A percentile compares a stretch with the other conserved stretches of the same genome.
phyloP scores from a whole-genome alignment of 2,888 invertebrate genomes.

The Phortica magna region DNA sequence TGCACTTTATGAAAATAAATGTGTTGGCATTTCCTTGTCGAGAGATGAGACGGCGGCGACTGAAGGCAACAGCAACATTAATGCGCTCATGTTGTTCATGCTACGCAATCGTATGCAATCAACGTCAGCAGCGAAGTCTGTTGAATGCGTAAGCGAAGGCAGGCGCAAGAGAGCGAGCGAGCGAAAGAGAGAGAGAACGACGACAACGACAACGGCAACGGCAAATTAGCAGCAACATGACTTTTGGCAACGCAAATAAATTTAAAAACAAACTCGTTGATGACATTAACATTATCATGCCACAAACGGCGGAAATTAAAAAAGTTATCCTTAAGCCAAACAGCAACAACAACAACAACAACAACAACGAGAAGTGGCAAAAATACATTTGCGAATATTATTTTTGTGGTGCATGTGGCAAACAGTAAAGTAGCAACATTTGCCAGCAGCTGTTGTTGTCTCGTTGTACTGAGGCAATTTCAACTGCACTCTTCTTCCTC shows the following conservation, averaged over 20 bases:
- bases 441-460: constrained; percentile 42
- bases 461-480: no score
- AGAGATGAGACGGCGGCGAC: not conserved
- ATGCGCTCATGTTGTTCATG: not conserved
- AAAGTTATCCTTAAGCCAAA: constrained; percentile 31
- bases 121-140: constrained; percentile 18
- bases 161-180: not conserved
- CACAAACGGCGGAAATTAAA: constrained; percentile 49
- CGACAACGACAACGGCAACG: not conserved
- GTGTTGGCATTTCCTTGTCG: constrained; percentile 24
- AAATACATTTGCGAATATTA: not conserved
- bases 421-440: not conserved
- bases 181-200: constrained; percentile 14
- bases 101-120: not conserved
- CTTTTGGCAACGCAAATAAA: constrained; percentile 54
- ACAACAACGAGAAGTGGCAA: constrained; percentile 6
- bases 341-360: not conserved
- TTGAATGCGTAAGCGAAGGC: not conserved
- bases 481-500: no score
- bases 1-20: constrained; percentile 26
- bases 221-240: constrained; percentile 57
- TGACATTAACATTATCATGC: constrained; percentile 30
- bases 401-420: not conserved
- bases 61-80: not conserved
- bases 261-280: constrained; percentile 39